Conservation (phyloP, 2,888 invertebrate genomes). For the Phasia obesa region DNA sequence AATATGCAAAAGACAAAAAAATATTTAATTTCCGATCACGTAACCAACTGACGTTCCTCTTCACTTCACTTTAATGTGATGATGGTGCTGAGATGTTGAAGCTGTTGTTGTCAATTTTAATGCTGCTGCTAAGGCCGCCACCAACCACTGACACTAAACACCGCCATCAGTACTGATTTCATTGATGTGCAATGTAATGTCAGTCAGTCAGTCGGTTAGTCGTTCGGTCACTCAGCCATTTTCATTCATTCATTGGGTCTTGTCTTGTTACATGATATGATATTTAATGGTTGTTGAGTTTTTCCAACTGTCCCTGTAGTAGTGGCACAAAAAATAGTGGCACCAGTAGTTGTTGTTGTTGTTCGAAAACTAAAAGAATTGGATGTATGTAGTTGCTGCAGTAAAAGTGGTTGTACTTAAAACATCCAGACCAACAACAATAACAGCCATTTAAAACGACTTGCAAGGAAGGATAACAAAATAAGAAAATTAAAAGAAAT, state of each 20-base stretch:
- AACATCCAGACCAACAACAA: constrained; percentile 18
- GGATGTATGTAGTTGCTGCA: constrained; percentile 10
- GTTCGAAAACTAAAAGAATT: neutral
- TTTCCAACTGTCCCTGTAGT: constrained; percentile 57
- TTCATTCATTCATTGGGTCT: constrained; percentile 37
- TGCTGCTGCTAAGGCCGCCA: constrained; percentile 24
- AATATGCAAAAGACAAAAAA: constrained; percentile 37
- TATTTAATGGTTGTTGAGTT: constrained; percentile 68
- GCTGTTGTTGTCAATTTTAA: constrained; percentile 23
- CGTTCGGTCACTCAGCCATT: constrained; percentile 7
- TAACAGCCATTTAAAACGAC: constrained; percentile 8
- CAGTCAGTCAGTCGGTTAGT: constrained; percentile 18
- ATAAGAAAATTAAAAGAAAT: constrained; percentile 19
- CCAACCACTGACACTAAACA: constrained; percentile 27
- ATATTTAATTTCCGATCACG: constrained; percentile 70
- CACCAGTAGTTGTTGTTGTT: neutral
- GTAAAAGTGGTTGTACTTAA: constrained; percentile 47
- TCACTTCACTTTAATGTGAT: constrained; percentile 65
- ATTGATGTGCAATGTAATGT: constrained; percentile 36
- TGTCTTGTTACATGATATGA: constrained; percentile 61
- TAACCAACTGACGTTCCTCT: constrained; percentile 66
- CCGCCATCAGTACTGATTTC: constrained; percentile 34
- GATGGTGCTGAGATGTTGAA: constrained; percentile 32
- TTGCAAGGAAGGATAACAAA: constrained; percentile 16
- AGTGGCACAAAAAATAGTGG: constrained; percentile 19